phyloP scores from a whole-genome alignment of 2,113 vertebrate species.

The Bagarius yarrelli region DNA sequence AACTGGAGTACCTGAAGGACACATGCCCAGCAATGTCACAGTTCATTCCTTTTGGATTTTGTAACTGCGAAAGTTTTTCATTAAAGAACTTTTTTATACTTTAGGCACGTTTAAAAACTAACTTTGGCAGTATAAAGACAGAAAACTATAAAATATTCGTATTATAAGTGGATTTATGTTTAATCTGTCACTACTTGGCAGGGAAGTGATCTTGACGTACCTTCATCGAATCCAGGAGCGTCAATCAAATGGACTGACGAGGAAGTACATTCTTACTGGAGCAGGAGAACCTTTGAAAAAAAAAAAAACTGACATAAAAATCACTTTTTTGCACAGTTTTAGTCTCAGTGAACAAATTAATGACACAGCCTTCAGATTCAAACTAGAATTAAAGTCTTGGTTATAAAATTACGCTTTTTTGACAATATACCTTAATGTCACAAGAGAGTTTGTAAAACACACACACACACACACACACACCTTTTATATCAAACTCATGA shows the following conservation, averaged over 20 bases:
- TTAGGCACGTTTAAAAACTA: not conserved
- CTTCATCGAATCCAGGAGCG: not conserved
- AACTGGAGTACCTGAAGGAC: no score
- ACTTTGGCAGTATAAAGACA: not conserved
- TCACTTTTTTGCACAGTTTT: no score
- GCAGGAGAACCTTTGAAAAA: not conserved
- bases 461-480: no score
- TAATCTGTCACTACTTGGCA: not conserved
- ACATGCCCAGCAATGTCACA: not conserved
- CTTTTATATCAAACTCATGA: no score
- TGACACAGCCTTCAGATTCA: no score
- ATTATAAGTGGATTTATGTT: not conserved
- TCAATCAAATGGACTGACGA: not conserved
- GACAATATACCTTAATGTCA: no score
- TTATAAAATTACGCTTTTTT: no score
- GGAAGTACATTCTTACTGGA: not conserved
- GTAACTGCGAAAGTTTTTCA: not conserved
- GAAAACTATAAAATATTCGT: not conserved
- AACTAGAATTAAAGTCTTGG: no score
- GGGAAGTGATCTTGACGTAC: not conserved
- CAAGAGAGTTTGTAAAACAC: no score
- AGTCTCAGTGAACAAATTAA: no score
- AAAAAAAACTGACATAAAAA: no score
- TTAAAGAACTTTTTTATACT: not conserved
- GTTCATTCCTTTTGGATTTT: not conserved